Evolutionary conservation across 2,113 vertebrate species (phyloP), one percentile per base, ranked within the genome.

Genomic region (Oxyruncus cristatus): DNA sequence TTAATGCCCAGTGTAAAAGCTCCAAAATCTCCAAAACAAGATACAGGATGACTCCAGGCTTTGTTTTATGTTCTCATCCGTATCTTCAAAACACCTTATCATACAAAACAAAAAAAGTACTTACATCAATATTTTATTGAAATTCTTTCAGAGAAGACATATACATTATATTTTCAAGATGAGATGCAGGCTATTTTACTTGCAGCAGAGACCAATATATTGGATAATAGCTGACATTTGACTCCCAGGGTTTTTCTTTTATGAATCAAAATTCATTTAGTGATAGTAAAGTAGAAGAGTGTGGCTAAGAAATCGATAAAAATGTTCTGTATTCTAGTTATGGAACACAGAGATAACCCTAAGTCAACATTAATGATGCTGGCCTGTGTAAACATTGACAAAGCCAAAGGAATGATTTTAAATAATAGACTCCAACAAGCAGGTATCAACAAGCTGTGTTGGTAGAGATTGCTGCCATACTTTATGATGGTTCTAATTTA

Each of bases 261-360:
- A 93, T 96, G 93, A 98, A 97, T 98, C 97, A 97, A 97, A 98
- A 97, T 98, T 98, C 97, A 97, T 98, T 98, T 97, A 96, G 84
- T 17, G 65, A 97, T 95, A 96, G 92, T 93, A 73, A 97, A 97
- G 91, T 85, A 94, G 88, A 95, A 91, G 84, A 92, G 37, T 93
- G 93, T 86, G 92, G 85, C 88, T 94, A 87, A 91, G 81, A 88
- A 94, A 98, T 98, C 97, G 13, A 98, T 98, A 97, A 87, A 96
- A 88, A 88, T 93, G 84, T 96, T 96, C 95, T 97, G 84, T 91
- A 42, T 97, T 97, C 92, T 96, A 92, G 84, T 94, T 97, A 93
- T 62, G 61, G 76, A 92, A 97, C 86, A 93, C 7, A 93, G 77
- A 97, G 96, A 93, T 97, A 97, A 94, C 94, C 94, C 78, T 75